phyloP scores from a whole-genome alignment of 2,888 invertebrate species.

The Clusia tigrina region DNA sequence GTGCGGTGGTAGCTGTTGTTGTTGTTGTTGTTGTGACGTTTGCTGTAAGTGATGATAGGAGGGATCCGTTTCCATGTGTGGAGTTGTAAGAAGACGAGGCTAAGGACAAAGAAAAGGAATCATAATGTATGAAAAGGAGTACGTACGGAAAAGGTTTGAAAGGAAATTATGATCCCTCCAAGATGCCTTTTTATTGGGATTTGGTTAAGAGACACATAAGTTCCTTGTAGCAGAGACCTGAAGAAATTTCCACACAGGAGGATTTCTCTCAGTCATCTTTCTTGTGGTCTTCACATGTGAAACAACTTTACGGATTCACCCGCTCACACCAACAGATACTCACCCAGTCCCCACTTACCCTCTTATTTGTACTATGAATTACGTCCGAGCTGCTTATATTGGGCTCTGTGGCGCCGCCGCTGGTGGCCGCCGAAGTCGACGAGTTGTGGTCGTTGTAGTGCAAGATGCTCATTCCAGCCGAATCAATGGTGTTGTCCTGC shows the following conservation, averaged over 20 bases:
- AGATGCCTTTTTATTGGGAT: too few species aligned
- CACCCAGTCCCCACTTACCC: constrained; percentile 56
- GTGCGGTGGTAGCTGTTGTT: constrained; percentile 43
- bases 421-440: constrained; percentile 51
- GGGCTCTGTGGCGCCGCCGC: constrained; percentile 65
- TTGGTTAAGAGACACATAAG: too few species aligned
- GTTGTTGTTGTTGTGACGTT: constrained; percentile 35
- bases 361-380: constrained; percentile 65
- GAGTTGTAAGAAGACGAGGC: constrained; percentile 59
- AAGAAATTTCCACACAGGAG: too few species aligned
- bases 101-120: constrained; percentile 26
- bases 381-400: constrained; percentile 62
- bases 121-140: background rate
- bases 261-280: too few species aligned
- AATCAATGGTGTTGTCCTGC: constrained; percentile 79
- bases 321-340: background rate
- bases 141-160: background rate
- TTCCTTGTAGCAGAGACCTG: too few species aligned
- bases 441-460: constrained; percentile 39
- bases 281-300: too few species aligned
- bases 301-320: background rate
- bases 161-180: too few species aligned
- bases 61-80: constrained; percentile 62
- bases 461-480: constrained; percentile 65
- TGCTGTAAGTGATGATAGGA: constrained; percentile 62